Base-by-base conservation (phyloP, 2,797 vertebrate genomes). In the Sebastes melanostomus region DNA sequence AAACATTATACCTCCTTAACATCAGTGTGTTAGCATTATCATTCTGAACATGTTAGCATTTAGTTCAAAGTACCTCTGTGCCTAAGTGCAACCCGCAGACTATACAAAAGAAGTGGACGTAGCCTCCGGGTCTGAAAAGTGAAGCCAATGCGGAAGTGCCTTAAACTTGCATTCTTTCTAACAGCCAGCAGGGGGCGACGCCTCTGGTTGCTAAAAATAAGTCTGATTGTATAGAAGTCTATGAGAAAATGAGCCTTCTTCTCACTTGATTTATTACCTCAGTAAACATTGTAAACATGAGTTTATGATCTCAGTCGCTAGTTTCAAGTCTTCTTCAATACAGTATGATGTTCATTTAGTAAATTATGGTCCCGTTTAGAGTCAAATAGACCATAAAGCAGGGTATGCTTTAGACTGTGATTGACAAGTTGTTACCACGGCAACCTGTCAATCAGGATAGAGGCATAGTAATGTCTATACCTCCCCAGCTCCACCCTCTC, bases 211-310 rank as follows among this genome's bases (percentile, higher is more conserved):
- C 18, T 27, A 20, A 20, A 52, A 52, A 52, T 1, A 52, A 52
- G 46, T 52, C 20, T n/a, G 46, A 52, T n/a, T n/a, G 46, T n/a
- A 9, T 52, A 52, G 18, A 52, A 52, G 46, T 52, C 46, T 0
- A n/a, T 52, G 46, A 52, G 20, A 52, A 52, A n/a, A n/a, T 52
- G 46, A 52, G 1, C 20, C 46, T 52, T n/a, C 46, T 52, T 18
- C 42, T 46, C 42, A 46, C 42, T 46, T 18, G 16, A 46, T 46
- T 46, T 46, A 46, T 46, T 46, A 46, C 14, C 42, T 18, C 42
- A 46, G 3, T 46, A 46, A 46, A 46, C 42, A 18, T 8, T 18
- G 3, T 46, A 0, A 46, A 46, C 0, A 46, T 7, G 1, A 46
- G 14, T 46, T 46, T 18, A 46, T 0, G 42, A 1, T 46, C 42